Evolutionary conservation across 2,113 vertebrate species (phyloP), one percentile per base, ranked within the genome.

Genomic region (Rissa tridactyla): DNA sequence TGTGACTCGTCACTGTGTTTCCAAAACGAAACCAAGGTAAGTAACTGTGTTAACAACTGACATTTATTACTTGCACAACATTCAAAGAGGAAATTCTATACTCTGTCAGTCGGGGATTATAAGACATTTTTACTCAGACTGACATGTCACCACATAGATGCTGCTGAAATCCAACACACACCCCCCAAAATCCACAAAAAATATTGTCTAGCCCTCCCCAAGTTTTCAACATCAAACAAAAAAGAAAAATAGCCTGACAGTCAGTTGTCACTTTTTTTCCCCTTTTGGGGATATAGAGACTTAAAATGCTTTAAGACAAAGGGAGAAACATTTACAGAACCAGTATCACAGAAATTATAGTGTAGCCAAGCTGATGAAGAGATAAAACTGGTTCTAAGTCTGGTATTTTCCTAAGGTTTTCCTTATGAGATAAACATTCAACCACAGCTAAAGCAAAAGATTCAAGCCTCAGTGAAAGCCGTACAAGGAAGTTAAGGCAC

Each of bases 1-100:
- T 99, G 99, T 64, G 99, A 98, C 90, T 99, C 99, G 69, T 98
- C 98, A 85, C 99, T 99, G 96, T n/a, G 58, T 8, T 77, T 54
- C 64, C 90, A 96, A 94, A 96, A n/a, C 87, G 89, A 97, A 94
- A 97, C 42, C 82, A 87, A 68, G 94, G 86, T 68, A 40, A 92
- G 91, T 34, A 80, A 34, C 30, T 38, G 68, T 25, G n/a, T 1
- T 65, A 36, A 57, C 27, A 85, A 60, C 8, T 2, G 3, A 49
- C 34, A 5, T 16, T 64, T 20, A 18, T 38, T n/a, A 79, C 18
- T 30, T 54, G 32, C 22, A 62, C 15, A 72, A 30, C 9, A 20
- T 19, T 51, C 66, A 19, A 44, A 81, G 49, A 79, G 7, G 16
- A 68, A 84, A 51, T 10, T 32, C 71, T 16, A 34, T 10, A 17